Evolutionary conservation across 2,888 invertebrate species (phyloP).

Genomic region (Agrotis ipsilon): DNA sequence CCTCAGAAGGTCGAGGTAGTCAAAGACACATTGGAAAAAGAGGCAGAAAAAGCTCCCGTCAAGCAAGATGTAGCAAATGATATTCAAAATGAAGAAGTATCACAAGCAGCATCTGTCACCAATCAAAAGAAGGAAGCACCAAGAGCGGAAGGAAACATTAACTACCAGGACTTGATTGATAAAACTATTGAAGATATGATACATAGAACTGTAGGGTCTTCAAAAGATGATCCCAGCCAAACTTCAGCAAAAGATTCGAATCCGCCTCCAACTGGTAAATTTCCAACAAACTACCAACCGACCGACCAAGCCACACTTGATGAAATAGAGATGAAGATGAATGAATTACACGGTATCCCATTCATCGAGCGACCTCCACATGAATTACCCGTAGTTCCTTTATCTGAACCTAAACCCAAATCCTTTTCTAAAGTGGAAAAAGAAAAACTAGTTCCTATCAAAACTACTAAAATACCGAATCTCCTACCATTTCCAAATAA

Average conservation of each 20-base stretch:
- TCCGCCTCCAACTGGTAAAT: conserved; percentile 59
- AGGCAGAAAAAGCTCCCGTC: conserved; percentile 42
- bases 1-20: conserved; percentile 57
- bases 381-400: conserved; percentile 76
- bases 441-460: conserved; percentile 59
- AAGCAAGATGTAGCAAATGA: conserved; percentile 57
- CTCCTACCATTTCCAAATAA: conserved; percentile 74
- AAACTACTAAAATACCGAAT: conserved; percentile 74
- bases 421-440: conserved; percentile 68
- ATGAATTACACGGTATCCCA: conserved; percentile 86
- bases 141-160: conserved; percentile 74
- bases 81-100: conserved; percentile 40
- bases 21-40: conserved; percentile 57
- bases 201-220: conserved; percentile 72
- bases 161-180: conserved; percentile 85
- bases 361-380: conserved; percentile 82
- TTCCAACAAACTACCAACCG: conserved; percentile 61
- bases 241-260: conserved; percentile 58
- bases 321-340: conserved; percentile 88
- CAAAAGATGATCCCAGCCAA: conserved; percentile 71
- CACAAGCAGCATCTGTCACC: conserved; percentile 6
- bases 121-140: conserved; percentile 69
- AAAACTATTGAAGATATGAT: conserved; percentile 87
- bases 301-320: conserved; percentile 74
- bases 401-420: conserved; percentile 69